Base-by-base conservation (phyloP, 1,140 invertebrate genomes). In the Campodea augens region DNA sequence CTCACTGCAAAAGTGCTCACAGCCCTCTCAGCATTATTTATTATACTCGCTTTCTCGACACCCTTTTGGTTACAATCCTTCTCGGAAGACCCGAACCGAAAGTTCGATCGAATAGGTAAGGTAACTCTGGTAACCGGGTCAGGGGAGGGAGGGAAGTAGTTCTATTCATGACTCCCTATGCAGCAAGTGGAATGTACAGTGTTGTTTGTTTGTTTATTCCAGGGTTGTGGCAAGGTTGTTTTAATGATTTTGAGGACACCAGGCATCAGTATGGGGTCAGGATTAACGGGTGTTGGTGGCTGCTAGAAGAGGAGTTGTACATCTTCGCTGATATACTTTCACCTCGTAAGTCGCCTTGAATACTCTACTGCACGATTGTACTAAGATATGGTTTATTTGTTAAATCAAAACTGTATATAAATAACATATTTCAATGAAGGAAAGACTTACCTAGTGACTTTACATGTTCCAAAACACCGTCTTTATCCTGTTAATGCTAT, bases 171-270 rank as follows among this genome's bases (percentile, higher is more conserved):
- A n/a, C n/a, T n/a, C n/a, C n/a, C n/a, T n/a, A n/a, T n/a, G n/a
- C n/a, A n/a, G n/a, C n/a, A n/a, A n/a, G n/a, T n/a, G n/a, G n/a
- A n/a, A n/a, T n/a, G n/a, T n/a, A n/a, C n/a, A n/a, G n/a, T n/a
- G n/a, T n/a, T n/a, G n/a, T n/a, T 49, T 41, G 47, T 42, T 37
- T 43, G 46, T 46, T 29, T 51, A 42, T 72, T 72, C 36, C 59
- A 87, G 89, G 89, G 38, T 64, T 93, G n/a, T 93, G 89, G 89
- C 74, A 87, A 60, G 84, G 89, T 1, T 93, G 89, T 59, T 87
- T 93, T 49, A 70, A 78, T 52, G 71, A 78, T 24, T 89, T 90
- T 58, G 69, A 78, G 61, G 84, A 90, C 55, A 72, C 78, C 7
- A 67, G 72, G 49, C 82, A 87, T 57, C 73, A 78, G 53, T 84